These are phyloP conservation scores for Sphaerodactylus townsendi DNA, from an alignment of 2,113 vertebrate species.

Conservation along the genomic window DNA sequence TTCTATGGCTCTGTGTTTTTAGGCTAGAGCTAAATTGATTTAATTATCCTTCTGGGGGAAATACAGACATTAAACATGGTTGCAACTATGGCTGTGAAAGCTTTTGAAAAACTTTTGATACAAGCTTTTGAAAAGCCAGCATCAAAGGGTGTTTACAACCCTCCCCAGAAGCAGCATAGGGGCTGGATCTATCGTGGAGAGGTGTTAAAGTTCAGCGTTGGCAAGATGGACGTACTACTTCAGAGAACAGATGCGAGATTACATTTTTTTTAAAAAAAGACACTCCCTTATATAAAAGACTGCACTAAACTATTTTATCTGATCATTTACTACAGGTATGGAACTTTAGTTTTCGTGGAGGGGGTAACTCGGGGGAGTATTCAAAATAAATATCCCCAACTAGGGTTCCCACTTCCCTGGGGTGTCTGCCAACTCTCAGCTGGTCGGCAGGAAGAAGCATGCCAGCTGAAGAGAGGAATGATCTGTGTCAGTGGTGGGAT, in stretches of 20 bases:
- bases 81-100: neutral
- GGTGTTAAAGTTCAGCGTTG: too few relatives aligned
- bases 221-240: neutral
- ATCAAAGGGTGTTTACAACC: neutral
- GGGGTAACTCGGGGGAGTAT: neutral
- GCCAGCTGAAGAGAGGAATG: too few relatives aligned
- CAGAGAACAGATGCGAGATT: neutral
- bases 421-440: too few relatives aligned
- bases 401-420: too few relatives aligned
- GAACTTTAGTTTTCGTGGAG: neutral
- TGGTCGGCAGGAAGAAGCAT: too few relatives aligned
- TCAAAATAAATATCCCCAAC: neutral
- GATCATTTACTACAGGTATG: neutral
- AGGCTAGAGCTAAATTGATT: conserved; percentile 21
- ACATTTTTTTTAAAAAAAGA: neutral
- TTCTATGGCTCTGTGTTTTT: neutral
- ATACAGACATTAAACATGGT: neutral
- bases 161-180: neutral
- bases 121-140: conserved; percentile 23
- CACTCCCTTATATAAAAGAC: neutral
- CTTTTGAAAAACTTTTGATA: neutral
- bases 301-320: neutral
- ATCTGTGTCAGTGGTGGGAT: too few relatives aligned
- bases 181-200: neutral
- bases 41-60: conserved; percentile 19